These are phyloP conservation scores for Pelobates fuscus DNA, from an alignment of 2,113 vertebrate genomes.

Conservation along the genomic window DNA sequence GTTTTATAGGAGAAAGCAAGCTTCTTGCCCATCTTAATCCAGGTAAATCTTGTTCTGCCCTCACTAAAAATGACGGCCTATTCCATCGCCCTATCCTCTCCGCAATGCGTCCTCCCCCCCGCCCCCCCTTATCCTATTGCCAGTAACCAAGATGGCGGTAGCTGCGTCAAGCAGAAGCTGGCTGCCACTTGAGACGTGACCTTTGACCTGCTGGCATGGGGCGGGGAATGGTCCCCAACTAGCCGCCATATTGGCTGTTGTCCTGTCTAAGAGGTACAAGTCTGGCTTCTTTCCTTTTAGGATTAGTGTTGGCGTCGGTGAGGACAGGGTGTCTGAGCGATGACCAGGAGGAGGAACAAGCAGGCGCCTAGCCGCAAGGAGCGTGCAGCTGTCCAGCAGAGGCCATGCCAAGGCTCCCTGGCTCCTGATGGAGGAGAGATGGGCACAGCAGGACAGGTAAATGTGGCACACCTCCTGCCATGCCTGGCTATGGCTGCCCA, in stretches of 20 bases:
- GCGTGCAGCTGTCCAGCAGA: conserved; percentile 68
- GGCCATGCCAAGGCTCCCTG: conserved; percentile 66
- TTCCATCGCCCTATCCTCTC: neutral
- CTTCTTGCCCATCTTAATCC: neutral
- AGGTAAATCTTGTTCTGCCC: neutral
- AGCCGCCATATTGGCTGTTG: conserved; percentile 96
- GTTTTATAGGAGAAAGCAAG: neutral
- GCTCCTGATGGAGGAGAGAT: conserved; percentile 74
- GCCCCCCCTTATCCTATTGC: conserved; percentile 39
- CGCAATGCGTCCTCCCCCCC: neutral
- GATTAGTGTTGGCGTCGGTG: conserved; percentile 50
- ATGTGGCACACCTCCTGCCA: conserved; percentile 47
- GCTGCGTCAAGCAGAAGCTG: conserved; percentile 62
- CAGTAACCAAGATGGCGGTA: conserved; percentile 69
- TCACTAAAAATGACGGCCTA: neutral
- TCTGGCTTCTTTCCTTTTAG: conserved; percentile 23
- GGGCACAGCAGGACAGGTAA: conserved; percentile 76
- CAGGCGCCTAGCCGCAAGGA: conserved; percentile 67
- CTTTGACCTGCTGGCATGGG: conserved; percentile 75
- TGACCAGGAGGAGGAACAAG: conserved; percentile 89
- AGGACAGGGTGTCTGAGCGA: conserved; percentile 56
- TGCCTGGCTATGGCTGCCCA: neutral
- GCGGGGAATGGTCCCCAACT: conserved; percentile 71
- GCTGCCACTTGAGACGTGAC: conserved; percentile 68
- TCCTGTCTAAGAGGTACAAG: conserved; percentile 77